These are phyloP conservation scores for Platyrinchus mystaceus DNA, from an alignment of 2,797 vertebrate genomes.

Conservation along the genomic window DNA sequence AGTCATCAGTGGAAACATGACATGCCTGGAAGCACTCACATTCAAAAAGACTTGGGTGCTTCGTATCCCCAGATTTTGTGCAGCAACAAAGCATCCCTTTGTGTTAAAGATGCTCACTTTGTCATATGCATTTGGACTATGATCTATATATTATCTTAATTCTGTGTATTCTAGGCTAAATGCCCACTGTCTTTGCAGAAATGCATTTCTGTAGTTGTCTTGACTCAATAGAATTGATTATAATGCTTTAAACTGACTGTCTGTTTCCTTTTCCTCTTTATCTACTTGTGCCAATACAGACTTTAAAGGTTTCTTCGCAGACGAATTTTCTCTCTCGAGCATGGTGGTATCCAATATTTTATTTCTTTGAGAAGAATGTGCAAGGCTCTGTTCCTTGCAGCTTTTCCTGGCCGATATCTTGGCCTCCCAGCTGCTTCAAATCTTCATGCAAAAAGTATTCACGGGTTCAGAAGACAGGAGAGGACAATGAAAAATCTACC, in stretches of 20 bases:
- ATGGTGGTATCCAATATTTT: conserved; percentile 98
- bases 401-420: conserved; percentile 92
- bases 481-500: conserved; percentile 82
- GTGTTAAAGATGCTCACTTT: not conserved
- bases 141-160: fast-evolving
- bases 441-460: conserved; percentile 96
- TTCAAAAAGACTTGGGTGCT: not conserved
- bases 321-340: conserved; percentile 93
- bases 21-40: fast-evolving
- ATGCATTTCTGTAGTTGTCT: not conserved
- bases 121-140: not conserved
- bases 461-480: conserved; percentile 88
- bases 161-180: not conserved
- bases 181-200: not conserved
- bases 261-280: not conserved
- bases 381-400: conserved; percentile 91
- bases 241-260: not conserved
- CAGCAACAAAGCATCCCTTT: not conserved
- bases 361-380: conserved; percentile 94
- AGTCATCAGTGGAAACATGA: not conserved
- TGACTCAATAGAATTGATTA: not conserved
- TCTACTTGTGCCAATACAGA: conserved; percentile 70
- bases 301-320: conserved; percentile 89
- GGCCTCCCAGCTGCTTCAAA: conserved; percentile 94
- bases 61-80: not conserved